Conservation (phyloP, 2,888 invertebrate genomes). For the Celastrina argiolus region DNA sequence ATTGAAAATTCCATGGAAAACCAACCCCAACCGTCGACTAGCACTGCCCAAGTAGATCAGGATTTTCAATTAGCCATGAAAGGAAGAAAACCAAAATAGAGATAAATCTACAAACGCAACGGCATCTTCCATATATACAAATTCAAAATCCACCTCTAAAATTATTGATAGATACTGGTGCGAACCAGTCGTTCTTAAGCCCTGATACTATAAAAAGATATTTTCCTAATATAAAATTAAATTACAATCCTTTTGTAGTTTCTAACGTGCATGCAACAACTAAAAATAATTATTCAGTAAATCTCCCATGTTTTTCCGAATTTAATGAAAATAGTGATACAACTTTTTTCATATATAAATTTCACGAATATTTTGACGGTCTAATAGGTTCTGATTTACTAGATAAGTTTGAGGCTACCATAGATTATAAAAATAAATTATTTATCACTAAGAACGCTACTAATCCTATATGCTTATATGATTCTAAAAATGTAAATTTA, state of each 20-base stretch:
- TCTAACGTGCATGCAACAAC: no score
- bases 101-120: neutral
- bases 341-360: constrained; percentile 26
- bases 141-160: neutral
- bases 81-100: neutral
- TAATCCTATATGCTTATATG: no score
- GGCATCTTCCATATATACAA: neutral
- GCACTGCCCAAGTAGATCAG: no score
- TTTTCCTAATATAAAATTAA: neutral
- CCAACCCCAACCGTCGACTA: no score
- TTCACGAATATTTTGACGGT: constrained; percentile 26
- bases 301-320: constrained; percentile 23
- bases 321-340: constrained; percentile 16
- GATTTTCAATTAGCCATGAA: neutral
- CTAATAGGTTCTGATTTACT: constrained; percentile 25
- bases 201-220: constrained; percentile 12
- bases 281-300: constrained; percentile 25
- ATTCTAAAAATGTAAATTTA: no score
- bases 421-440: no score
- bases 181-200: constrained; percentile 21
- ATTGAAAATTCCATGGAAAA: neutral
- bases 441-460: no score
- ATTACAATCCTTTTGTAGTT: constrained; percentile 18
- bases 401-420: neutral
- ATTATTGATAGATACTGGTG: constrained; percentile 8